Evolutionary conservation across 2,888 invertebrate genomes (phyloP), one percentile per base, ranked within the genome.

Genomic region (Diachrysia chrysitis): DNA sequence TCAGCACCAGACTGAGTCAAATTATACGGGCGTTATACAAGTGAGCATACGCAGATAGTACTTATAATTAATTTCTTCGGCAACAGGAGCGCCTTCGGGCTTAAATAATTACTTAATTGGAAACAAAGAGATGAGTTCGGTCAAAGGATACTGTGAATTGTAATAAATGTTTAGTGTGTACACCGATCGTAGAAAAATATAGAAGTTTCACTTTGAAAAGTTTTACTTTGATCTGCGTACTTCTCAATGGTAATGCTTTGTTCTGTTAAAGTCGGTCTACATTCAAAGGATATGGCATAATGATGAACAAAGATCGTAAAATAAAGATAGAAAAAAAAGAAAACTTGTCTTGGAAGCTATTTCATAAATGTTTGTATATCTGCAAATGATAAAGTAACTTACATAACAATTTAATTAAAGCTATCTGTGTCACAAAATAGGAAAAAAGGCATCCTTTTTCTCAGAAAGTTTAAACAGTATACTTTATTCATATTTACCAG

Each of bases 71-170:
- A 73, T 62, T 73, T 67, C 60, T 71, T 65, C 53, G 65, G 53
- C 54, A 63, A 58, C 55, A 63, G 17, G 37, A 42, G 25, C 55
- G 56, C 60, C 66, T n/a, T 67, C 55, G 58, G 55, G 51, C 55
- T 65, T 57, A 53, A 68, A 82, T 80, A 82, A 77, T 82, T 73
- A 73, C 68, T 66, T 56, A 35, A 79, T 67, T 59, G 58, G 23
- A 58, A 76, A 82, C 77, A 74, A 79, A 76, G 78, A 63, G 63
- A 25, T 14, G 21, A 57, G 66, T 68, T 69, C 66, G 66, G 68
- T 76, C 66, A 73, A 76, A 73, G 73, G 73, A 60, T 62, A 66
- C 64, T 53, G 35, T 42, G 53, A 79, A 70, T 67, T 60, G 62
- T 67, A 75, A 58, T 62, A 74, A 66, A 66, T 54, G 71, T 63